Conservation (phyloP, 2,797 vertebrate genomes). For the Sebastes oblongus region DNA sequence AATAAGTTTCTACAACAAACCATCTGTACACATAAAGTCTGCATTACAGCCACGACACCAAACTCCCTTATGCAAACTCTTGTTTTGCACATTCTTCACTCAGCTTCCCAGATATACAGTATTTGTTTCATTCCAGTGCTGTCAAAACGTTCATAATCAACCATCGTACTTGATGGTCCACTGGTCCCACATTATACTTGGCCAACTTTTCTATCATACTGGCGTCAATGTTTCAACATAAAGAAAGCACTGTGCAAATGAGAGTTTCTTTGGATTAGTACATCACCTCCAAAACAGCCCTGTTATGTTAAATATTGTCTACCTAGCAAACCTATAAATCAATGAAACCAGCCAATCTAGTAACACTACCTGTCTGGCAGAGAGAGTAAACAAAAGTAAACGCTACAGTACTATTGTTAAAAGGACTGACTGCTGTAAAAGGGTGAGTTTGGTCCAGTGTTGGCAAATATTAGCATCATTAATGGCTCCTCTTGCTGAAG, state of each 20-base stretch:
- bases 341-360: slow-evolving; percentile 27
- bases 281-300: slow-evolving; percentile 47
- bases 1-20: slow-evolving; percentile 29
- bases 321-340: background rate
- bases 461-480: slow-evolving; percentile 45
- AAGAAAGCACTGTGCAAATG: slow-evolving; percentile 62
- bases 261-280: slow-evolving; percentile 80
- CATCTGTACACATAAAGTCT: slow-evolving; percentile 14
- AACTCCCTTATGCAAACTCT: slow-evolving; percentile 3
- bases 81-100: slow-evolving; percentile 12
- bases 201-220: background rate
- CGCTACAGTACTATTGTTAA: slow-evolving; percentile 23
- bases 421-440: slow-evolving; percentile 35
- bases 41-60: background rate
- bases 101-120: slow-evolving; percentile 6
- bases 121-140: slow-evolving; percentile 29
- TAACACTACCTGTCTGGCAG: slow-evolving; percentile 32
- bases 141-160: background rate
- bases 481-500: slow-evolving; percentile 39
- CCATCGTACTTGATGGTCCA: background rate
- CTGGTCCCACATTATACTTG: slow-evolving; percentile 21
- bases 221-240: slow-evolving; percentile 25
- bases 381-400: slow-evolving; percentile 34
- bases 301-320: slow-evolving; percentile 34
- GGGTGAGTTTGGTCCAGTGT: slow-evolving; percentile 70